Percentiles rank a stretch among this genome's conserved stretches.
These are phyloP conservation scores for Acanthisitta chloris DNA, from an alignment of 2,113 vertebrate species.

Conservation along the genomic window DNA sequence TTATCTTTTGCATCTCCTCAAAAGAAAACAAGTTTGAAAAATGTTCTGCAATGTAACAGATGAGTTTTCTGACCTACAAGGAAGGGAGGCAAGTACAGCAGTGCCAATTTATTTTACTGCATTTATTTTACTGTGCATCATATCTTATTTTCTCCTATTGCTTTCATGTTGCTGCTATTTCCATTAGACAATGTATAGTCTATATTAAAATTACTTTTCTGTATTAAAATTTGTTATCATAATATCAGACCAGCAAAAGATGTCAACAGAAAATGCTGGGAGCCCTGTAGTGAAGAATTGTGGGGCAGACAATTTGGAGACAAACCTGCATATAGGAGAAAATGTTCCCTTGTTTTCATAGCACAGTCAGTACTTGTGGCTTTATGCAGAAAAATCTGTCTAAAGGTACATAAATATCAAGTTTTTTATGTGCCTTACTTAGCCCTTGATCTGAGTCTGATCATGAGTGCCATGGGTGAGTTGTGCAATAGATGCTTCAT, in stretches of 20 bases:
- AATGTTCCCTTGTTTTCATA: background rate
- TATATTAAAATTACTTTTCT: background rate
- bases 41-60: background rate
- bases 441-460: background rate
- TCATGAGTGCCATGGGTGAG: background rate
- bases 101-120: background rate
- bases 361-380: background rate
- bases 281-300: background rate
- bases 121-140: background rate
- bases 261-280: background rate
- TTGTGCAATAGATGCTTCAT: background rate
- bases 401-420: background rate
- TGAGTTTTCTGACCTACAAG: background rate
- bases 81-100: background rate
- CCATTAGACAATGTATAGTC: background rate
- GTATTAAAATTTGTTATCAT: background rate
- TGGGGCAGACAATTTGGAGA: background rate
- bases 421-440: background rate
- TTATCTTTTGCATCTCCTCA: background rate
- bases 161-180: background rate
- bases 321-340: background rate
- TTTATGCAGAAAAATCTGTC: background rate
- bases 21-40: background rate
- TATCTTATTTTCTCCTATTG: background rate
- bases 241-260: background rate